Percentiles rank a stretch among this genome's conserved stretches.
Conservation (phyloP, 2,113 vertebrate genomes). For the Anarrhichthys ocellatus region DNA sequence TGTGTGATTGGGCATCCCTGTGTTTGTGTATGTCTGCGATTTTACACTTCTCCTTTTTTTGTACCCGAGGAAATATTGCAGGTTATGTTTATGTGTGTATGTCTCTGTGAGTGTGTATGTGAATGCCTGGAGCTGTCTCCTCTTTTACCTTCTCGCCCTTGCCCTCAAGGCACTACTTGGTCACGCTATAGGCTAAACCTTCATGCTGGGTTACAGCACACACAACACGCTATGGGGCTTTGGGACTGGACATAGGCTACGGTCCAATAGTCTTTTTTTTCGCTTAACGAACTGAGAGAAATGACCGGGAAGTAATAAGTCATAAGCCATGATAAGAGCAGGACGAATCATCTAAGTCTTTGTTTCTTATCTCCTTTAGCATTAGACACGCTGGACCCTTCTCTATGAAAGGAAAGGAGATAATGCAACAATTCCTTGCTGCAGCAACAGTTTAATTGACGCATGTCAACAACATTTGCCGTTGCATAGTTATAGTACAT, state of each 20-base stretch:
- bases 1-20: background rate
- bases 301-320: background rate
- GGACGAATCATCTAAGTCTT: background rate
- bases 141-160: conserved; percentile 52
- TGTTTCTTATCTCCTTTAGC: too few species aligned
- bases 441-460: background rate
- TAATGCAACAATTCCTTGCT: background rate
- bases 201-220: conserved; percentile 48
- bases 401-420: too few species aligned
- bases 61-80: background rate
- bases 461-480: background rate
- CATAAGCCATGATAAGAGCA: background rate
- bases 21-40: background rate
- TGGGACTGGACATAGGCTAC: conserved; percentile 18
- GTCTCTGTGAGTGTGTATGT: background rate
- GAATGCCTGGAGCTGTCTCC: conserved; percentile 28
- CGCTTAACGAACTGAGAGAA: background rate
- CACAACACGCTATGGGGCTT: conserved; percentile 52
- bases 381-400: too few species aligned
- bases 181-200: conserved; percentile 62
- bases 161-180: conserved; percentile 36
- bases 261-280: background rate
- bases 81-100: background rate
- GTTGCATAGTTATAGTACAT: background rate
- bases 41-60: background rate